These are phyloP conservation scores for Teleiodes luculella DNA, from an alignment of 2,888 invertebrate genomes.

Conservation along the genomic window DNA sequence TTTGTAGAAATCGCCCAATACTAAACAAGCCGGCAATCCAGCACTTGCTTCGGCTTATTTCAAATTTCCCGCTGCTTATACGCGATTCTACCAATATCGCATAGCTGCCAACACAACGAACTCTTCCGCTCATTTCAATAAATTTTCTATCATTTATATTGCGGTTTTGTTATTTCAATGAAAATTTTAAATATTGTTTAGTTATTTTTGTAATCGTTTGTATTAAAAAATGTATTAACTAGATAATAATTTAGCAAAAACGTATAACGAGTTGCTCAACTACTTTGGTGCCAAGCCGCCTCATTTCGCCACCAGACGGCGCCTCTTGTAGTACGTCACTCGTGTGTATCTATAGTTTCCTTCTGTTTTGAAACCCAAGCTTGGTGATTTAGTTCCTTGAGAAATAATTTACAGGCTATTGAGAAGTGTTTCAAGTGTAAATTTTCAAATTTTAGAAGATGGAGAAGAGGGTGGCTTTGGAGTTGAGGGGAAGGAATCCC, in stretches of 20 bases:
- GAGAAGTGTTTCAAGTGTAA: conserved; percentile 55
- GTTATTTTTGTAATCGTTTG: not conserved
- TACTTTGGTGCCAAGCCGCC: conserved; percentile 51
- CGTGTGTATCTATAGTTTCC: conserved; percentile 78
- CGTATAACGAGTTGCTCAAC: conserved; percentile 36
- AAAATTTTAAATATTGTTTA: not conserved
- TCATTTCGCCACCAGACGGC: conserved; percentile 61
- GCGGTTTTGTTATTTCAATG: not conserved
- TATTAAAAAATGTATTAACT: not conserved
- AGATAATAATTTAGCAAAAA: not conserved
- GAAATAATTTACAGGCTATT: conserved; percentile 54
- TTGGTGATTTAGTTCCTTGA: conserved; percentile 70
- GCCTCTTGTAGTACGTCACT: conserved; percentile 72
- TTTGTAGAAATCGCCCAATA: too few species aligned
- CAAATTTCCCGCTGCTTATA: conserved; percentile 45
- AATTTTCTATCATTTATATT: not conserved
- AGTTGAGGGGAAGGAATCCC: conserved; percentile 94
- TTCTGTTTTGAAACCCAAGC: conserved; percentile 81
- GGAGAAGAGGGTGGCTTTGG: conserved; percentile 97
- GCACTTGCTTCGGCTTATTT: conserved; percentile 33
- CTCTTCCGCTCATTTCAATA: too few species aligned
- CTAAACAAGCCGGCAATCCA: conserved; percentile 25
- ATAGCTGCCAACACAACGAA: too few species aligned
- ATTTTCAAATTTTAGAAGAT: conserved; percentile 71
- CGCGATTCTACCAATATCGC: conserved; percentile 32